Percentiles rank a stretch among this genome's conserved stretches.
Conservation (phyloP, 2,797 vertebrate genomes). For the Sebastes oblongus region DNA sequence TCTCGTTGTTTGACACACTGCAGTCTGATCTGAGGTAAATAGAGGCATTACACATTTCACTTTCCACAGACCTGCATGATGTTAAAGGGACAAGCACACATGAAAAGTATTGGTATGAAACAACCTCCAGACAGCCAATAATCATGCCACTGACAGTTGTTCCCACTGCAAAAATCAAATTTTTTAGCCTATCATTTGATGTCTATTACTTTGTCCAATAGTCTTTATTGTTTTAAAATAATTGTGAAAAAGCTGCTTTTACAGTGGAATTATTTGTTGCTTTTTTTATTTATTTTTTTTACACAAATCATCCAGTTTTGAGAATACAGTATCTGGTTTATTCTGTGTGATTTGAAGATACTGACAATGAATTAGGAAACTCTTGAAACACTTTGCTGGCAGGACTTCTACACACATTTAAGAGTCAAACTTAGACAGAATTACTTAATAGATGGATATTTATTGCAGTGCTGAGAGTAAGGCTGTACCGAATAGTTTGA, state of each 20-base stretch:
- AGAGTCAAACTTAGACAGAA: neutral
- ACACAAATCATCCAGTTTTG: neutral
- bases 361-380: neutral
- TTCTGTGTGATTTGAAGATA: neutral
- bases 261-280: too few relatives aligned
- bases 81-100: neutral
- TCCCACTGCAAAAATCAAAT: neutral
- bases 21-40: neutral
- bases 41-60: neutral
- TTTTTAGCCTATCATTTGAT: too few relatives aligned
- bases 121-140: neutral
- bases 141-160: neutral
- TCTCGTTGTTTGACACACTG: neutral
- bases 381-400: neutral
- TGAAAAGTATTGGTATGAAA: neutral
- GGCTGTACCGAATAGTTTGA: too few relatives aligned
- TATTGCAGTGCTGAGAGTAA: too few relatives aligned
- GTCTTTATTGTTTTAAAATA: neutral
- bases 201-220: too few relatives aligned
- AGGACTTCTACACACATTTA: neutral
- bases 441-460: rapidly evolving
- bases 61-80: neutral
- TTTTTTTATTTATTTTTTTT: too few relatives aligned
- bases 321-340: neutral
- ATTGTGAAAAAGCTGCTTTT: neutral